Evolutionary conservation across 2,888 invertebrate genomes (phyloP), one percentile per base, ranked within the genome.

Genomic region (Drosophila dives): DNA sequence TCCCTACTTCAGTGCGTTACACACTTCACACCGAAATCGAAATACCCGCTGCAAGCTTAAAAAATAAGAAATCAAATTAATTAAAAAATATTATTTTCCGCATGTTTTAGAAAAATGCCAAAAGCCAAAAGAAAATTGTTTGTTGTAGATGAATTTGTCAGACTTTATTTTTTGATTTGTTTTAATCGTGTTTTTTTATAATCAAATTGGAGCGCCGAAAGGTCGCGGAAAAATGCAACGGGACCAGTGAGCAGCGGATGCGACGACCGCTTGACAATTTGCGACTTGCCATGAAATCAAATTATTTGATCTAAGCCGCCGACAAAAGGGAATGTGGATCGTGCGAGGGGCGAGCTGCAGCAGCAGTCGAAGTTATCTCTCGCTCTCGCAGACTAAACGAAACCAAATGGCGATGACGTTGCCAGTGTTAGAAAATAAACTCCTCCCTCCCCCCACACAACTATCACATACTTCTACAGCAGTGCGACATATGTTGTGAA

Each of bases 221-320:
- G 55, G 38, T 55, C 29, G 55, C 38, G 2, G 72, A 64, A 66
- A 72, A 76, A 68, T 75, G 75, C 76, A 75, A 55, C 63, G 70
- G 67, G 40, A 61, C 23, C 49, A 26, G 49, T 49, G 45, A 20
- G 20, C 12, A 65, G 79, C 89, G 84, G 87, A 89, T 84, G 87
- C 83, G 78, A 76, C 71, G 77, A 69, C 56, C 80, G 87, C 85
- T 89, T 90, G 91, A 89, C 91, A 91, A 89, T 91, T 86, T 85
- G 87, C 88, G 89, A 91, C 91, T 91, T 91, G 86, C 69, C 91
- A 91, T 91, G 91, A 91, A 91, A 91, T 91, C 91, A 90, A 87
- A 90, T 82, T 82, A 81, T 91, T 91, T 91, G 91, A 91, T 91
- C 91, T 91, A 71, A 80, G 90, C 91, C 91, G 91, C 84, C 82